Percentiles rank a stretch among this genome's conserved stretches.
These are phyloP conservation scores for Silurus aristotelis DNA, from an alignment of 2,797 vertebrate genomes.

Conservation along the genomic window DNA sequence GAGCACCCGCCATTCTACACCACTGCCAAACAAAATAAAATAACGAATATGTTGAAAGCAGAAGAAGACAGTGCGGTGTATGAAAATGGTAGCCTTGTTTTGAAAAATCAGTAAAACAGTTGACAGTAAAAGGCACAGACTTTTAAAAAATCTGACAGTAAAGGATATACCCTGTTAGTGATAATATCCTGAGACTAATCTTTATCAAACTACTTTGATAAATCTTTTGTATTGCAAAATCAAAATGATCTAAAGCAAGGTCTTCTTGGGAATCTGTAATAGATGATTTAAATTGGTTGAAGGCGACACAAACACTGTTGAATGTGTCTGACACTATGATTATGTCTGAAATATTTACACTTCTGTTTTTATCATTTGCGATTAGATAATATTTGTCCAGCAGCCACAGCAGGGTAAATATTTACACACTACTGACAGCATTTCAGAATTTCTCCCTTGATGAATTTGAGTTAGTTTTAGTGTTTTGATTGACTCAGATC, in stretches of 20 bases:
- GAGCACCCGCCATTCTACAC: slow-evolving; percentile 5
- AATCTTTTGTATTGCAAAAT: not conserved
- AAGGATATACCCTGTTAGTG: not conserved
- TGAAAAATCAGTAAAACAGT: not conserved
- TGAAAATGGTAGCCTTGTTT: not conserved
- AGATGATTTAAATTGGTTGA: not conserved
- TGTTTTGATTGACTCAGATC: not conserved
- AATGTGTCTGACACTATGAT: not conserved
- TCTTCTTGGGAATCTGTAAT: not conserved
- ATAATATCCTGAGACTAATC: not conserved
- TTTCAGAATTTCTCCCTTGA: not conserved
- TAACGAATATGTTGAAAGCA: not conserved
- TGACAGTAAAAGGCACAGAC: too few species aligned
- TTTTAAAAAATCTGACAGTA: not conserved
- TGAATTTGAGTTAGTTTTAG: not conserved
- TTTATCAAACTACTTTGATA: not conserved
- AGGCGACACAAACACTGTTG: not conserved
- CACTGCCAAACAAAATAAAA: slow-evolving; percentile 43
- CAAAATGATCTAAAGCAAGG: not conserved
- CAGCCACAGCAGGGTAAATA: not conserved
- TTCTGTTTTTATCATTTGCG: slow-evolving; percentile 1
- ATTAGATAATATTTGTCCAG: slow-evolving; percentile 17
- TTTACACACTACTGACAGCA: not conserved
- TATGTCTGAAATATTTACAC: slow-evolving; percentile 4
- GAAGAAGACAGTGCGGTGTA: not conserved